Conservation (phyloP, 2,888 invertebrate species). For the Lasioglossum calceatum region DNA sequence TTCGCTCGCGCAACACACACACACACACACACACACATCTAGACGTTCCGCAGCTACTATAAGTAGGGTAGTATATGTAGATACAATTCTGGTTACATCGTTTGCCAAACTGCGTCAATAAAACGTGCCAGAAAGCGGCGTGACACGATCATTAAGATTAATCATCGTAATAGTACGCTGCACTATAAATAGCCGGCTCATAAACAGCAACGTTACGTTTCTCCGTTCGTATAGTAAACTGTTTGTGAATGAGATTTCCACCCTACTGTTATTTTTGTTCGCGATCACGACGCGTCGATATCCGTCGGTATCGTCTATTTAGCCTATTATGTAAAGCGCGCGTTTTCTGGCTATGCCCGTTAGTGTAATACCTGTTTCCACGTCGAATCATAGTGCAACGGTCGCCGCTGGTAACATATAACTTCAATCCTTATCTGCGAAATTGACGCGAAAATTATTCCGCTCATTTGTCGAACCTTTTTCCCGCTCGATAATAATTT, state of each 20-base stretch:
- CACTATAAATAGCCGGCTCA: constrained; percentile 14
- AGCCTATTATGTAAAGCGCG: background rate
- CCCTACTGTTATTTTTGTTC: background rate
- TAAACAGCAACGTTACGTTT: constrained; percentile 12
- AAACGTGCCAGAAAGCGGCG: background rate
- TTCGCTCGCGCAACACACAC: background rate
- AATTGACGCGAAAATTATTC: background rate
- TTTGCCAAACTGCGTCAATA: constrained; percentile 14
- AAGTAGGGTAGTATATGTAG: background rate
- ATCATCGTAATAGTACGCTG: constrained; percentile 9
- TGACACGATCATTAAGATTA: constrained; percentile 4
- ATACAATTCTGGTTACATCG: background rate
- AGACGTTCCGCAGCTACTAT: background rate
- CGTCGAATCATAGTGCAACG: too few relatives aligned
- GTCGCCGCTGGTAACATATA: background rate
- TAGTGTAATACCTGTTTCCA: background rate
- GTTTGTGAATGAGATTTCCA: constrained; percentile 8
- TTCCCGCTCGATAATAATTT: background rate
- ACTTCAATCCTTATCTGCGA: background rate
- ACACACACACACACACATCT: background rate
- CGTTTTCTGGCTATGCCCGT: background rate
- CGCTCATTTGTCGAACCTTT: too few relatives aligned
- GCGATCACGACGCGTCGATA: background rate
- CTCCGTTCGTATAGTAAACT: background rate
- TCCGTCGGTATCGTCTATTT: background rate